Percentiles rank a stretch among this genome's conserved stretches.
Evolutionary conservation across 2,888 invertebrate genomes (phyloP).

Genomic region (Drosophila prolongata): DNA sequence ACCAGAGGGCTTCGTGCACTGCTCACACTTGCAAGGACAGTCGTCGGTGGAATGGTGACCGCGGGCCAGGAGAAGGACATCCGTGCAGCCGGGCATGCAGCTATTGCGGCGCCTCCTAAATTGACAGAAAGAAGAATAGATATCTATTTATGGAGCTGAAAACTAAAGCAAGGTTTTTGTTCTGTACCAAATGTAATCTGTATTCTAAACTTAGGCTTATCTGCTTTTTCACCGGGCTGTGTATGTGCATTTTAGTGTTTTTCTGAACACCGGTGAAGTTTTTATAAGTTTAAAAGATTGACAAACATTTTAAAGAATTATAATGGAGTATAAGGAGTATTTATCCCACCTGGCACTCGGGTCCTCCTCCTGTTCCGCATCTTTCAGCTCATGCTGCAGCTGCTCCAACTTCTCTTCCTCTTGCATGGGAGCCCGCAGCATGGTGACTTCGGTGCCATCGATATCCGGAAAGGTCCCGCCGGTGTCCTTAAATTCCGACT

Average conservation of each 20-base stretch:
- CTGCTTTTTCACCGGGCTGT: too few relatives aligned
- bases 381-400: neutral
- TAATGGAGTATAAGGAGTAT: too few relatives aligned
- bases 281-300: too few relatives aligned
- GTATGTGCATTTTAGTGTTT: too few relatives aligned
- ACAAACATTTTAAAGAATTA: too few relatives aligned
- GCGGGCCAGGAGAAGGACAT: conserved; percentile 59
- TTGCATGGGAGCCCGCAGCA: conserved; percentile 43
- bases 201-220: too few relatives aligned
- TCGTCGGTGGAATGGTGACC: conserved; percentile 27
- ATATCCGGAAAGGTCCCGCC: conserved; percentile 48
- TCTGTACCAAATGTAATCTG: too few relatives aligned
- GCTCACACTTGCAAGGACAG: conserved; percentile 47
- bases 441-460: conserved; percentile 53
- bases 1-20: conserved; percentile 22
- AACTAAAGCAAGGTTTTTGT: too few relatives aligned
- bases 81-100: conserved; percentile 50
- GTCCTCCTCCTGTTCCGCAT: conserved; percentile 3
- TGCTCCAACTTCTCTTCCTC: conserved; percentile 27
- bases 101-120: neutral
- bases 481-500: conserved; percentile 51
- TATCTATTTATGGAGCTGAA: too few relatives aligned
- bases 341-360: neutral
- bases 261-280: too few relatives aligned
- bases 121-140: neutral